Percentiles rank a stretch among this genome's conserved stretches.
These are phyloP conservation scores for Dryobota labecula DNA, from an alignment of 2,888 invertebrate species.

Conservation along the genomic window DNA sequence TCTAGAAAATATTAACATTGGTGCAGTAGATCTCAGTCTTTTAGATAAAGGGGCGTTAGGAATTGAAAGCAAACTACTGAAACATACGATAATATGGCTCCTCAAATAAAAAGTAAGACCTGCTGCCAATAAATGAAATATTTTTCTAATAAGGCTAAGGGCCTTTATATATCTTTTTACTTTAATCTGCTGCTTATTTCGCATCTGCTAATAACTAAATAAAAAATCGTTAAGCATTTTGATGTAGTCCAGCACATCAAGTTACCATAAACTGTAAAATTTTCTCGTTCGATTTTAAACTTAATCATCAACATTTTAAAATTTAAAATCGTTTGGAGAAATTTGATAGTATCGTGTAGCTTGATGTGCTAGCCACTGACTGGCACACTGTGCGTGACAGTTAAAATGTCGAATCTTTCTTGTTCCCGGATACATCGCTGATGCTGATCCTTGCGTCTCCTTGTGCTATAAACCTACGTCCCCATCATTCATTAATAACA, in stretches of 20 bases:
- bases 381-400: not conserved
- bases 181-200: not conserved
- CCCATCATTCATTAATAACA: not conserved
- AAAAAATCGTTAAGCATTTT: not conserved
- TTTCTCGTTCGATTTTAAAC: no score
- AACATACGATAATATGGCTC: not conserved
- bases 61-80: constrained; percentile 3
- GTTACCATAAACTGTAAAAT: no score
- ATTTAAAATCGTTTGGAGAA: no score
- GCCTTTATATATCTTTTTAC: not conserved
- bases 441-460: no score
- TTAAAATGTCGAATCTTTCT: no score
- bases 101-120: constrained; percentile 1
- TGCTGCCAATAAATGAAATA: not conserved
- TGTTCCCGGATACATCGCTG: no score
- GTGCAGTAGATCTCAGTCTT: not conserved
- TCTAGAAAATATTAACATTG: constrained; percentile 1
- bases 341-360: no score
- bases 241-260: no score
- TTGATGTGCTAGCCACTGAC: no score
- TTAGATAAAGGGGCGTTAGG: not conserved
- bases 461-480: no score
- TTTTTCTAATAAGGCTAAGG: not conserved
- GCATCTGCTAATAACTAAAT: not conserved
- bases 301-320: no score